These are phyloP conservation scores for Eriocheir sinensis DNA, from an alignment of 1,140 invertebrate species.

Conservation along the genomic window DNA sequence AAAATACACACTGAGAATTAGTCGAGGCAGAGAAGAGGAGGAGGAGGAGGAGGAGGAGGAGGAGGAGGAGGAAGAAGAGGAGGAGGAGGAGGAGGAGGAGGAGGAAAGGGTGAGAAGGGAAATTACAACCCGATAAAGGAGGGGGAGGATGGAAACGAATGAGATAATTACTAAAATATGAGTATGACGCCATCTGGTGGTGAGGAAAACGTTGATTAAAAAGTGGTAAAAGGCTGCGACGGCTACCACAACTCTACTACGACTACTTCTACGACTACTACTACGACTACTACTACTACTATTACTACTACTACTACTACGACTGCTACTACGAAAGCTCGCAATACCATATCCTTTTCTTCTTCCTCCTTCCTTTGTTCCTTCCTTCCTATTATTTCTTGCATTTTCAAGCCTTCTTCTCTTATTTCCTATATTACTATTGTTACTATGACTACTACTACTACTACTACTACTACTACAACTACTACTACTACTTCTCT, in stretches of 20 bases:
- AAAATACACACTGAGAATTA: no score
- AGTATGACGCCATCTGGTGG: not conserved
- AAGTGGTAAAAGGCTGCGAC: not conserved
- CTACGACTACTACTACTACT: not conserved
- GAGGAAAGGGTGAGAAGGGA: not conserved
- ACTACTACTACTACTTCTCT: not conserved
- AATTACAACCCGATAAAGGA: not conserved
- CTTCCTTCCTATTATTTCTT: not conserved
- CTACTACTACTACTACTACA: not conserved
- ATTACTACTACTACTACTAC: no score
- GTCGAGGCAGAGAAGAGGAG: conserved; percentile 37
- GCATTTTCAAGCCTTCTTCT: no score
- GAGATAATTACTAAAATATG: not conserved
- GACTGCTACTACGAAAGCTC: no score
- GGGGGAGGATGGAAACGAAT: not conserved
- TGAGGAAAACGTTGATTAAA: not conserved
- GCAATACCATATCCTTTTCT: no score
- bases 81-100: not conserved
- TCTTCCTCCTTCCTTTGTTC: no score
- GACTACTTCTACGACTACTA: not conserved
- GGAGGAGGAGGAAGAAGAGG: not conserved
- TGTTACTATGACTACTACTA: not conserved
- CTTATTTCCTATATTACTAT: not conserved
- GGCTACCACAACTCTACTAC: not conserved
- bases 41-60: not conserved